phyloP scores from a whole-genome alignment of 2,113 vertebrate species.

The Otis tarda region DNA sequence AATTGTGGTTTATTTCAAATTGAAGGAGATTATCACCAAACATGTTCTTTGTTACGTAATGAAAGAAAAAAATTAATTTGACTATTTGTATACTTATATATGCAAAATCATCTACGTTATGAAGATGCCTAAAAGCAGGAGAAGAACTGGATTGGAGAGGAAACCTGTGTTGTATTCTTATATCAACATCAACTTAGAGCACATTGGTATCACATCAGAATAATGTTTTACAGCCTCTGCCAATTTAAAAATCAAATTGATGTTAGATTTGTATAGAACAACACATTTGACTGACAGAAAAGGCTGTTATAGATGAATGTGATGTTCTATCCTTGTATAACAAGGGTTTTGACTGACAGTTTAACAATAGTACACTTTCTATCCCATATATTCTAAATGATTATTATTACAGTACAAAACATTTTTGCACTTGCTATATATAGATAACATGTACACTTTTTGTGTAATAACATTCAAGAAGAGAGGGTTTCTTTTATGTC shows the following conservation, averaged over 20 bases:
- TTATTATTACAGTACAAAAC: slow-evolving; percentile 64
- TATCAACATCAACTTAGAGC: slow-evolving; percentile 46
- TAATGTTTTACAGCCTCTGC: slow-evolving; percentile 60
- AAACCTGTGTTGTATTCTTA: slow-evolving; percentile 1
- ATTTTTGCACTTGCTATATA: slow-evolving; percentile 43
- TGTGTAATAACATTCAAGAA: slow-evolving; percentile 45
- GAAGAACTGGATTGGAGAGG: neutral
- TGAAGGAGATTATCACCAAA: neutral
- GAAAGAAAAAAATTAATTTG: neutral
- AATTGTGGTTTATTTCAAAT: neutral
- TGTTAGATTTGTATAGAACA: slow-evolving; percentile 62
- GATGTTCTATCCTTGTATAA: slow-evolving; percentile 60
- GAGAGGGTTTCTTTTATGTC: slow-evolving; percentile 26
- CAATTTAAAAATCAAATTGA: slow-evolving; percentile 71
- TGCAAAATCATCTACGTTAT: neutral
- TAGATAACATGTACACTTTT: slow-evolving; percentile 39
- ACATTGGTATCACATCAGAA: slow-evolving; percentile 48
- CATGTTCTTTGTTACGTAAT: neutral
- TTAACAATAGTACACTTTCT: slow-evolving; percentile 69
- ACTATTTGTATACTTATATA: neutral
- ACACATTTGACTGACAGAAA: slow-evolving; percentile 67
- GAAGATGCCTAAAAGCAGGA: slow-evolving; percentile 11
- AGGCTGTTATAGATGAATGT: slow-evolving; percentile 62
- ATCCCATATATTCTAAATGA: slow-evolving; percentile 52
- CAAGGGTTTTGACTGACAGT: slow-evolving; percentile 67